Base-by-base conservation (phyloP, 2,797 vertebrate genomes). In the Knipowitschia caucasica region DNA sequence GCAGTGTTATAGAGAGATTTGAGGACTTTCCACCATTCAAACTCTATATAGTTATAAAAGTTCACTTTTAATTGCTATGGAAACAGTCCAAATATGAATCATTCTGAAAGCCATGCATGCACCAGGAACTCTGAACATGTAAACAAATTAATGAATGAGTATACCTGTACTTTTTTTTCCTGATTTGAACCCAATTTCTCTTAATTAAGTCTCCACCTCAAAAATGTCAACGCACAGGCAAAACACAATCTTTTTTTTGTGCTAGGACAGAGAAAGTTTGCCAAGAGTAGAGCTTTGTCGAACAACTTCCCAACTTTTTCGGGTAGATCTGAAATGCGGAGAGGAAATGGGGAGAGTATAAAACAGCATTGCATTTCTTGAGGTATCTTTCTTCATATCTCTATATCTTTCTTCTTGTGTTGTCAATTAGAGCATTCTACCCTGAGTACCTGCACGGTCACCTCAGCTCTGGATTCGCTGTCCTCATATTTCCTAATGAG, bases 351-450 rank as follows among this genome's bases (percentile, higher is more conserved):
- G n/a, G 56, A 23, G 30, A 44, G 36, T 14, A 24, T 40, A 42
- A 67, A 26, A 65, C 34, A 49, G 38, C 25, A 53, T 64, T 24
- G n/a, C 46, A 43, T 43, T 43, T 43, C 23, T 24, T n/a, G 15
- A 15, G 3, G 58, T 64, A 56, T 79, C 62, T 78, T 66, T n/a
- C n/a, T n/a, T n/a, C n/a, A n/a, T n/a, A n/a, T n/a, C n/a, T n/a
- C n/a, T n/a, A 77, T 73, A 73, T 56, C 73, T 80, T 84, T 80
- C 70, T 80, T 72, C 60, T 67, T 60, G 71, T 64, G 60, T 76
- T 83, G 80, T 87, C 86, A 88, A 85, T 86, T 87, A 87, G 69
- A 62, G 70, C 56, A 57, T 66, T 65, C 69, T 43, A n/a, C n/a
- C 71, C 67, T 53, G 69, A 80, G 81, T 73, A 85, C 80, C 78